Evolutionary conservation across 1,140 invertebrate species (phyloP).

Genomic region (Meloidogyne exigua): DNA sequence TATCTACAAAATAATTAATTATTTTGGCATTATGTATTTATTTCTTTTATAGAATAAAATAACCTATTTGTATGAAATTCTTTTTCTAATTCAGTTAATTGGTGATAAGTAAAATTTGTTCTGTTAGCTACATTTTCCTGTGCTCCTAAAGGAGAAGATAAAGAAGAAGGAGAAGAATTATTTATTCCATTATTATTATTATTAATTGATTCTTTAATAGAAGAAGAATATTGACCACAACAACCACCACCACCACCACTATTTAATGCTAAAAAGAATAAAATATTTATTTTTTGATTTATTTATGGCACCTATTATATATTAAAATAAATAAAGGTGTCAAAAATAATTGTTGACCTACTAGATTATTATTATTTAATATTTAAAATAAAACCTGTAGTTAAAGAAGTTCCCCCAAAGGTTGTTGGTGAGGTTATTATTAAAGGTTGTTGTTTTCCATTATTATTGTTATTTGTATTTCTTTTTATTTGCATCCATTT

Average conservation of each 20-base stretch:
- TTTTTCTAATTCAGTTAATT: slow-evolving; percentile 92
- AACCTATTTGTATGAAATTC: slow-evolving; percentile 61
- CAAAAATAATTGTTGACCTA: neutral
- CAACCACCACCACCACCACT: too few species aligned
- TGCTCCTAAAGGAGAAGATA: slow-evolving; percentile 18
- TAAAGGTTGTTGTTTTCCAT: neutral
- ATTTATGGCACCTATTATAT: slow-evolving; percentile 22
- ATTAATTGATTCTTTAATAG: neutral
- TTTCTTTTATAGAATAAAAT: slow-evolving; percentile 14
- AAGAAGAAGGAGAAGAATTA: slow-evolving; percentile 3
- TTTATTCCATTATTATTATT: neutral
- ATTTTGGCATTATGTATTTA: slow-evolving; percentile 72
- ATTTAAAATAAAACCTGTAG: too few species aligned
- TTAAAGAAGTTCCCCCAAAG: too few species aligned
- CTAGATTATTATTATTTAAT: neutral
- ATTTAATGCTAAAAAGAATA: too few species aligned
- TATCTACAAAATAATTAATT: slow-evolving; percentile 98
- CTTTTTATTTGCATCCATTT: slow-evolving; percentile 47
- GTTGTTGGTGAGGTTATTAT: too few species aligned
- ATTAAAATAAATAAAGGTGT: neutral
- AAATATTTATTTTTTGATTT: slow-evolving; percentile 9
- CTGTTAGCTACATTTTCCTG: slow-evolving; percentile 42
- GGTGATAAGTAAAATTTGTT: slow-evolving; percentile 68
- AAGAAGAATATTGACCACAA: neutral
- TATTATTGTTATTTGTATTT: neutral